Base-by-base conservation (phyloP, 1,140 invertebrate genomes). In the Coptotermes formosanus region DNA sequence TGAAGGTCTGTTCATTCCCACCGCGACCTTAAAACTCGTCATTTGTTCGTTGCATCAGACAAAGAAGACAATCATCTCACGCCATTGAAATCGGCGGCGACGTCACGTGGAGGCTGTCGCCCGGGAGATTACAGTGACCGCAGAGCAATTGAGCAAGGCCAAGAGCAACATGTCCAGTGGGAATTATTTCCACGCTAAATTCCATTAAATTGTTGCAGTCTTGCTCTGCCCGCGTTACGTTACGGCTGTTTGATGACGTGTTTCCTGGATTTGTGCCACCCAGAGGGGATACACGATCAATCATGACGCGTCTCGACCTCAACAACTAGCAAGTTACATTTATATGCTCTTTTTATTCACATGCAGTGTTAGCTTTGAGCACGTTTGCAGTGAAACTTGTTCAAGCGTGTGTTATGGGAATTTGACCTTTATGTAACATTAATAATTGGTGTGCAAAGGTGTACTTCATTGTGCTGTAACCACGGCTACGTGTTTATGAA, bases 161-260 rank as follows among this genome's bases (percentile, higher is more conserved):
- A 75, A 75, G 25, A 75, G 25, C 7, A 75, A 75, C 64, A 30
- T 30, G 64, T 30, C 64, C 64, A 75, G 7, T 75, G 64, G 64
- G 64, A 75, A 30, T 75, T 7, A 75, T 75, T 75, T 75, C 64
- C 64, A 75, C 64, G n/a, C 64, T 75, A 75, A 75, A 75, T 75
- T 75, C 64, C 1, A 75, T 75, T 75, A 75, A 75, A 75, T 75
- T 75, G 64, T 75, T 75, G 64, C n/a, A 75, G 6, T 30, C n/a
- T n/a, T 2, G 7, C 7, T 75, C 64, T 75, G 64, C 30, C 64
- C 7, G 25, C 0, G 14, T 75, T 75, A 75, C 64, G 64, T 75
- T n/a, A 75, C n/a, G 25, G 64, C 4, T 30, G n/a, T 75, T 75
- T 75, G 64, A 75, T 75, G 64, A 75, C 64, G 25, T 75, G 64